Evolutionary conservation across 2,888 invertebrate genomes (phyloP).

Genomic region (Mamestra brassicae): DNA sequence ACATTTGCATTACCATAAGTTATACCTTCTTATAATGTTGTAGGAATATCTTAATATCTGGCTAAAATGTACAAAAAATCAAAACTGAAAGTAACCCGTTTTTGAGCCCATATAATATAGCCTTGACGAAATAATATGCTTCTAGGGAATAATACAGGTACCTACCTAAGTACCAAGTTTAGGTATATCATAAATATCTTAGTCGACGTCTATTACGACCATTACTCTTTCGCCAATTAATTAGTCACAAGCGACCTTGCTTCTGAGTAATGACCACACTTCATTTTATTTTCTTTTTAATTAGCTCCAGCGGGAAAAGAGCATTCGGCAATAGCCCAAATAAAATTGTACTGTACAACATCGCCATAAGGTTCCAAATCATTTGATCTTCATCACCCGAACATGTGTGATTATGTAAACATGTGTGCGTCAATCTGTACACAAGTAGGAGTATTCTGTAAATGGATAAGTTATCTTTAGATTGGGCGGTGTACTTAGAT

Average conservation of each 20-base stretch:
- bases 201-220: slow-evolving; percentile 68
- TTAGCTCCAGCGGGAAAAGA: slow-evolving; percentile 74
- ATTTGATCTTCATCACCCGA: slow-evolving; percentile 32
- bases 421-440: slow-evolving; percentile 63
- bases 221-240: slow-evolving; percentile 80
- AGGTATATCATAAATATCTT: slow-evolving; percentile 69
- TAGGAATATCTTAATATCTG: too few relatives aligned
- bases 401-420: slow-evolving; percentile 60
- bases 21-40: background rate
- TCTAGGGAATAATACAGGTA: slow-evolving; percentile 22
- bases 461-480: slow-evolving; percentile 73
- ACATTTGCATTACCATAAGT: background rate
- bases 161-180: slow-evolving; percentile 28
- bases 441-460: slow-evolving; percentile 69
- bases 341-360: slow-evolving; percentile 46
- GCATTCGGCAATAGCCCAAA: slow-evolving; percentile 50
- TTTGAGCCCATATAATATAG: background rate
- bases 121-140: background rate
- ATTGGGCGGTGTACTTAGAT: slow-evolving; percentile 68
- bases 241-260: slow-evolving; percentile 79
- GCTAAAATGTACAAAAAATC: too few relatives aligned
- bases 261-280: slow-evolving; percentile 77
- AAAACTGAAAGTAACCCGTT: background rate
- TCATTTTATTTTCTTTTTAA: slow-evolving; percentile 82
- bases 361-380: slow-evolving; percentile 62